Evolutionary conservation across 2,888 invertebrate species (phyloP).

Genomic region (Drosophila multiciliata): DNA sequence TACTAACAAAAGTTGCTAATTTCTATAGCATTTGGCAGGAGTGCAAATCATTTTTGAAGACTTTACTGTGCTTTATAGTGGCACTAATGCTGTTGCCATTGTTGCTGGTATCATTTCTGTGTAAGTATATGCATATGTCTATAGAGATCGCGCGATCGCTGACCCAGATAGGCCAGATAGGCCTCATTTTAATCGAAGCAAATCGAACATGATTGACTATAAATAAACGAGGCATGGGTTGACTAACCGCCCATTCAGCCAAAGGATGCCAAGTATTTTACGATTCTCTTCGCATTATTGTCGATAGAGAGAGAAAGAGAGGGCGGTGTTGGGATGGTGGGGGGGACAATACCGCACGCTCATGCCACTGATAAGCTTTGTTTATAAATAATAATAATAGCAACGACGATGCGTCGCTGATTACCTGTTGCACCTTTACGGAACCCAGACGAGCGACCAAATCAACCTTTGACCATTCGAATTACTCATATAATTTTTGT

Average conservation of each 20-base stretch:
- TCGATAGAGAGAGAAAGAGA: background rate
- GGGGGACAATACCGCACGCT: slow-evolving; percentile 15
- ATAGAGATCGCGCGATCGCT: slow-evolving; percentile 9
- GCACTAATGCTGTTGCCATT: slow-evolving; percentile 81
- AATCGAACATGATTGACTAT: slow-evolving; percentile 61
- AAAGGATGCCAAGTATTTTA: slow-evolving; percentile 51
- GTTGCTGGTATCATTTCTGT: slow-evolving; percentile 80
- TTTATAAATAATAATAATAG: slow-evolving; percentile 59
- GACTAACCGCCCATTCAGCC: slow-evolving; percentile 61
- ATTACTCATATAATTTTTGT: slow-evolving; percentile 76
- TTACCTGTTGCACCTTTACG: slow-evolving; percentile 62
- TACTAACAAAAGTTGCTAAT: slow-evolving; percentile 2
- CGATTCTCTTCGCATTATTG: slow-evolving; percentile 23
- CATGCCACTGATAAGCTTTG: slow-evolving; percentile 50
- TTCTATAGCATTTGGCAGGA: slow-evolving; percentile 79
- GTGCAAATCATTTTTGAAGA: slow-evolving; percentile 80
- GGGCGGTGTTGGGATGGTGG: background rate
- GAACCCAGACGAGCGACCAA: slow-evolving; percentile 63
- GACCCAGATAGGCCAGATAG: slow-evolving; percentile 34
- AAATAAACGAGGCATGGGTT: slow-evolving; percentile 72
- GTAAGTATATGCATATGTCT: slow-evolving; percentile 76
- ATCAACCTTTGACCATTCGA: slow-evolving; percentile 79
- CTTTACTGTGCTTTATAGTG: slow-evolving; percentile 79
- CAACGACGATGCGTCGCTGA: slow-evolving; percentile 37
- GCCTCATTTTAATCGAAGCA: slow-evolving; percentile 38